phyloP scores from a whole-genome alignment of 2,797 vertebrate species.

The Crenichthys baileyi region DNA sequence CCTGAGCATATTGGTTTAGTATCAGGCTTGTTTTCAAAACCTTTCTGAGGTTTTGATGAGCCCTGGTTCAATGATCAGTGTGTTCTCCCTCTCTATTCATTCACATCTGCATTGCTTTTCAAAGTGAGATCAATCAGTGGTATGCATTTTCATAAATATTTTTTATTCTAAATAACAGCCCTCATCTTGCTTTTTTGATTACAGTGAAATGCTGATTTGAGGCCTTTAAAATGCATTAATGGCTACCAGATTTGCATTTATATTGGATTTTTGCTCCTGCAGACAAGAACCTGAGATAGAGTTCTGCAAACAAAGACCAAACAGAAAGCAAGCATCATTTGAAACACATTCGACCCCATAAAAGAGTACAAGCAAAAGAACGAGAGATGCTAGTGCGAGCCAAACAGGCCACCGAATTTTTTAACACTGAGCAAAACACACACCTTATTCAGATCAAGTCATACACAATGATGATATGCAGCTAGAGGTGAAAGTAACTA shows the following conservation, averaged over 20 bases:
- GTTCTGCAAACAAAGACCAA: conserved; percentile 77
- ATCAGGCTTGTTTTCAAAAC: conserved; percentile 22
- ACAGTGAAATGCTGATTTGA: conserved; percentile 77
- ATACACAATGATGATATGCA: conserved; percentile 36
- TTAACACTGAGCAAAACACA: conserved; percentile 45
- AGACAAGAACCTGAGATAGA: conserved; percentile 75
- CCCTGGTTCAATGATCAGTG: conserved; percentile 35
- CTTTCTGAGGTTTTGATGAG: conserved; percentile 51
- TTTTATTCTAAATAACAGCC: conserved; percentile 79
- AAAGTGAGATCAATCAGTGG: conserved; percentile 71
- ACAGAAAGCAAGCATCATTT: conserved; percentile 71
- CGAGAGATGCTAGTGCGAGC: conserved; percentile 59
- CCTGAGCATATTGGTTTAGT: conserved; percentile 19
- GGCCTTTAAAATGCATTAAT: conserved; percentile 84
- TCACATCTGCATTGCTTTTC: conserved; percentile 47
- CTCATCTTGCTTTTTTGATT: conserved; percentile 77
- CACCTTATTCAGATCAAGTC: conserved; percentile 52
- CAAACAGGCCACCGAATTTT: conserved; percentile 62
- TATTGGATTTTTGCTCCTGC: conserved; percentile 81
- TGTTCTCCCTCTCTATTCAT: conserved; percentile 44
- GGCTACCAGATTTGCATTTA: conserved; percentile 85
- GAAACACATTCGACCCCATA: conserved; percentile 76
- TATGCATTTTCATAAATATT: conserved; percentile 79
- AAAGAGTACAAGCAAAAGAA: conserved; percentile 70
- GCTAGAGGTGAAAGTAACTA: conserved; percentile 46